A percentile compares a stretch with the other conserved stretches of the same genome.
Evolutionary conservation across 2,797 vertebrate species (phyloP).

Genomic region (Harpagifer antarcticus): DNA sequence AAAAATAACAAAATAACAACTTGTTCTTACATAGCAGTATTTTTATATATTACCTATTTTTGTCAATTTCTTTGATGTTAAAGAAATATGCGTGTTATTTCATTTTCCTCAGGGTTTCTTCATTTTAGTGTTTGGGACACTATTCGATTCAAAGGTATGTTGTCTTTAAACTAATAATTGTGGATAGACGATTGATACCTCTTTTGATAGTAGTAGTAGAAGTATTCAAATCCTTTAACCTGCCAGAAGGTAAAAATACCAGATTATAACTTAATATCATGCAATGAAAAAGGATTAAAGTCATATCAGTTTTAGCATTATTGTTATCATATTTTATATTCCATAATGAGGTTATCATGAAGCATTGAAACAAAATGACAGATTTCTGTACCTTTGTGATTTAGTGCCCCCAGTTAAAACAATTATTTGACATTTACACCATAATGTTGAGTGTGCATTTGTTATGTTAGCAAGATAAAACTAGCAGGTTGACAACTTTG

Average conservation of each 20-base stretch:
- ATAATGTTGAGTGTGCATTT: too few relatives aligned
- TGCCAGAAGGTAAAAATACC: background rate
- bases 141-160: constrained; percentile 81
- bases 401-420: too few relatives aligned
- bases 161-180: background rate
- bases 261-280: background rate
- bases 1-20: background rate
- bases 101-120: constrained; percentile 83
- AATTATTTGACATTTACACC: too few relatives aligned
- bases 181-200: background rate
- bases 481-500: too few relatives aligned
- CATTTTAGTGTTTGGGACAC: constrained; percentile 82
- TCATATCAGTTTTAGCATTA: background rate
- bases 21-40: background rate
- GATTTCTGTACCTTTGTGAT: too few relatives aligned
- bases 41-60: background rate
- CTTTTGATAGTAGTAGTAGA: background rate
- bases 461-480: too few relatives aligned
- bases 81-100: constrained; percentile 26
- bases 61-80: background rate
- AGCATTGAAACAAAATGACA: too few relatives aligned
- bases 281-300: background rate
- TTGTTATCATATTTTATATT: too few relatives aligned
- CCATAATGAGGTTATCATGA: too few relatives aligned
- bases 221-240: background rate